Base-by-base conservation (phyloP, 2,113 vertebrate genomes). In the Plestiodon gilberti region DNA sequence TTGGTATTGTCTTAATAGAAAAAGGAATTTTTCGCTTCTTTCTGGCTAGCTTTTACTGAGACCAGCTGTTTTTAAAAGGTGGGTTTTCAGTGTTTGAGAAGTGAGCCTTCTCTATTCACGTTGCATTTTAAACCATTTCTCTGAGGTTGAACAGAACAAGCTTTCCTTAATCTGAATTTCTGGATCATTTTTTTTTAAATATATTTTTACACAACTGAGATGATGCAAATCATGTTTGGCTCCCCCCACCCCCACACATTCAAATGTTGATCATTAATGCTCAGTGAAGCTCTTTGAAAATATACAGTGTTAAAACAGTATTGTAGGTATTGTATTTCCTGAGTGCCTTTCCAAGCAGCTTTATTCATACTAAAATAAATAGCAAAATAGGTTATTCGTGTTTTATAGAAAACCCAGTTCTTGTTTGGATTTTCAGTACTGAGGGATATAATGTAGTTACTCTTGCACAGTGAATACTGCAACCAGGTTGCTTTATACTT, bases 1-100 rank as follows among this genome's bases (percentile, higher is more conserved):
- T 93, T 89, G 75, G 78, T 87, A 23, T 88, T 83, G 81, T 43
- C 78, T 88, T 93, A 93, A 89, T 74, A 57, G 74, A 93, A 89
- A 77, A 57, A 76, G 59, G 82, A 17, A 1, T 91, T 93, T 92
- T 85, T 90, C 78, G 70, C 78, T 92, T 65, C 55, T 38, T 67
- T 90, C 93, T 88, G 9, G 83, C 64, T 75, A 83, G 77, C 70
- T 95, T 95, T 92, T 90, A 17, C 57, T 83, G 87, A 90, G 83
- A 80, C n/a, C 86, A 94, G 92, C 90, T 92, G 88, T 95, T 95
- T 94, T 88, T 67, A 89, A 89, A 89, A 80, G 82, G 85, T 88
- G 84, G 25, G 52, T 88, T 92, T 93, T 81, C 77, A 79, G 79
- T 73, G 38, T 80, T 88, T 59, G 14, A 76, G 87, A 89, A 90